phyloP scores from a whole-genome alignment of 2,888 invertebrate species.

The Bimastos eiseni region DNA sequence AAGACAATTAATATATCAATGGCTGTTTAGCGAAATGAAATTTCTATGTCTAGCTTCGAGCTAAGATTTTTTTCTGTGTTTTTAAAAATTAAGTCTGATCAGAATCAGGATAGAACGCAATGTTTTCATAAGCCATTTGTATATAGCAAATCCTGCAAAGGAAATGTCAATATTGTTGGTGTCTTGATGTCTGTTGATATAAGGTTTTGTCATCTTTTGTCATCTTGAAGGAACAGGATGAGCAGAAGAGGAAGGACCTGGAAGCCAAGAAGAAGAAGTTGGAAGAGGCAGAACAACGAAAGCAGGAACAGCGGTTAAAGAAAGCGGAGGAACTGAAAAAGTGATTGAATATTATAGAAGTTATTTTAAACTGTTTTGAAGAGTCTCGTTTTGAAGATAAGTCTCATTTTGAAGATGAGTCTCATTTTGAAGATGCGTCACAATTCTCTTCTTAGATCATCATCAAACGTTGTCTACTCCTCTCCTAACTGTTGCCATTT shows the following conservation, averaged over 20 bases:
- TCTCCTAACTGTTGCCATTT: no score
- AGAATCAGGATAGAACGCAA: neutral
- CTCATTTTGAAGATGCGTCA: no score
- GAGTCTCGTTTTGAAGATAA: neutral
- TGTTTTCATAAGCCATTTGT: neutral
- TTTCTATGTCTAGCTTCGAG: no score
- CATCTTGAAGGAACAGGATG: constrained; percentile 14
- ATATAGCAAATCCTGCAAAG: neutral
- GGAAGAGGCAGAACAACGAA: constrained; percentile 21
- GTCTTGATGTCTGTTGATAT: neutral
- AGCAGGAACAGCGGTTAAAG: constrained; percentile 17
- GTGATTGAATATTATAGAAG: neutral
- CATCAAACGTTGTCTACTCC: no score
- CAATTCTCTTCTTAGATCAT: no score
- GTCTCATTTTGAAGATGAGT: no score
- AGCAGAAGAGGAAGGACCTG: constrained; percentile 22
- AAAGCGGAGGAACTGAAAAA: constrained; percentile 18
- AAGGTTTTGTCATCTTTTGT: neutral
- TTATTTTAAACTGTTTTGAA: neutral
- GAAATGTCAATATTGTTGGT: neutral
- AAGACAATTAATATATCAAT: no score
- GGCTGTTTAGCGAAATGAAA: no score
- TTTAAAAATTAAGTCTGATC: neutral
- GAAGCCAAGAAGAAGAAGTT: constrained; percentile 14
- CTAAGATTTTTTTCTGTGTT: neutral